Base-by-base conservation (phyloP, 2,888 invertebrate genomes). In the Drosophila kambysellisi region DNA sequence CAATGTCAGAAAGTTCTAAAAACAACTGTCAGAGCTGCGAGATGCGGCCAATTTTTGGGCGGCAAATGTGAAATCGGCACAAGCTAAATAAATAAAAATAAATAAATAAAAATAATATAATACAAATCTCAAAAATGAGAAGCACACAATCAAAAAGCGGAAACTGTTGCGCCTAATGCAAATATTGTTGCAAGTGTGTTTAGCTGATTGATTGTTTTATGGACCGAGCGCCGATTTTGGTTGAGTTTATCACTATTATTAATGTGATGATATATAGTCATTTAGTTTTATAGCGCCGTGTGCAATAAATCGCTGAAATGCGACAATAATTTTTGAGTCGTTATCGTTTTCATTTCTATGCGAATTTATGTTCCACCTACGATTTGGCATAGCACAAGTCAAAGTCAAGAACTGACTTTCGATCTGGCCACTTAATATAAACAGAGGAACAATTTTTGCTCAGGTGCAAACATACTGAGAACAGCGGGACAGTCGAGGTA, bases 1-100 rank as follows among this genome's bases (percentile, higher is more conserved):
- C 70, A 71, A 71, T 85, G 85, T 85, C 84, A 82, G 85, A 87
- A 79, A 69, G 78, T 78, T 85, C 90, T 78, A 86, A 88, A 85
- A 89, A 86, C 88, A 90, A 88, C 70, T 83, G 81, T 89, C 80
- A 58, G 80, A 70, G 66, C 65, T 46, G 52, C 70, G 54, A 58
- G 60, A 57, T 43, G 53, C 41, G 57, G 33, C 52, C 25, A 54
- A 53, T 11, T 52, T 52, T 52, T 51, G 35, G 37, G 37, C 37
- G 60, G 63, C 46, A 50, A 33, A 37, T 33, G 35, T 60, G 30
- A 61, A 48, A 48, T 60, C n/a, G 17, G 61, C 29, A 20, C 32
- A 48, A 56, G 32, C 43, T 41, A 66, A 73, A 65, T 60, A 82
- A 46, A n/a, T n/a, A n/a, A 5, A n/a, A 33, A 8, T 7, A 17